Evolutionary conservation across 2,888 invertebrate species (phyloP).

Genomic region (Caenorhabditis sulstoni): DNA sequence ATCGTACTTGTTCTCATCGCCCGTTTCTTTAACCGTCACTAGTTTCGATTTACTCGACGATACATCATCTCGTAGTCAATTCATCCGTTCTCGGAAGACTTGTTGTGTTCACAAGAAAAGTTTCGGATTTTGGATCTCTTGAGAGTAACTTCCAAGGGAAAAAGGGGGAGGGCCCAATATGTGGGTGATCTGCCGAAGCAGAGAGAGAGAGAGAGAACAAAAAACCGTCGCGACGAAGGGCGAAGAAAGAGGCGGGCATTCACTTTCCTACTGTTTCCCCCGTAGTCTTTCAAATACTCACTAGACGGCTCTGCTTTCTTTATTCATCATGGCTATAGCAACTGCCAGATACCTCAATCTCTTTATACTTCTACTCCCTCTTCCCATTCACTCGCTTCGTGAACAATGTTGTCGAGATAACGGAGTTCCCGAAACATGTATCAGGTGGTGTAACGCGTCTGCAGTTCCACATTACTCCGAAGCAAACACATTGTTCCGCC

Average conservation of each 20-base stretch:
- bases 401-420: constrained; percentile 70
- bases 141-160: constrained; percentile 1
- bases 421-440: constrained; percentile 71
- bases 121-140: background rate
- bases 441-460: constrained; percentile 72
- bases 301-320: background rate
- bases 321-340: background rate
- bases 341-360: background rate
- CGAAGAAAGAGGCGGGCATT: constrained; percentile 19
- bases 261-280: background rate
- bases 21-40: too few relatives aligned
- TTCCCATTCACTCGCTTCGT: constrained; percentile 1
- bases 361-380: constrained; percentile 1
- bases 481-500: constrained; percentile 70
- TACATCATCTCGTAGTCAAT: too few relatives aligned
- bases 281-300: constrained; percentile 8
- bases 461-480: constrained; percentile 70
- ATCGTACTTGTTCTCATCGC: background rate
- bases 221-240: constrained; percentile 7
- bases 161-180: background rate
- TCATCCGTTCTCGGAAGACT: background rate
- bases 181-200: constrained; percentile 6
- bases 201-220: constrained; percentile 15
- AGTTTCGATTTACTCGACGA: too few relatives aligned
- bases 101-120: constrained; percentile 14